Percentiles rank a stretch among this genome's conserved stretches.
Evolutionary conservation across 1,140 invertebrate species (phyloP).

Genomic region (Carposina sasakii): DNA sequence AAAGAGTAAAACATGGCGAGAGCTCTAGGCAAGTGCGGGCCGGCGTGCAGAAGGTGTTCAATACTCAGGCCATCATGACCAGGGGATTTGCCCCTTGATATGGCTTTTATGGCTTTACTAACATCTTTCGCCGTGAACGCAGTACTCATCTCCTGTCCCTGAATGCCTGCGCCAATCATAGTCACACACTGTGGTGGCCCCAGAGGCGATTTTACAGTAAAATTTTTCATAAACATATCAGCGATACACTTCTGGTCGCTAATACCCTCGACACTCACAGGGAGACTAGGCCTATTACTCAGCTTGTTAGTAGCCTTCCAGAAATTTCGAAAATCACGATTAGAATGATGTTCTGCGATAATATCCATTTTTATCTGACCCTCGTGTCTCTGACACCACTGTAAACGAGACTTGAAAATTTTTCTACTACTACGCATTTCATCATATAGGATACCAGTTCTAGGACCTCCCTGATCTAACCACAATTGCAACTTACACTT

Average conservation of each 20-base stretch:
- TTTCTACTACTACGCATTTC: neutral
- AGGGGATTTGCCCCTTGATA: neutral
- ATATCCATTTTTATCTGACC: conserved; percentile 2
- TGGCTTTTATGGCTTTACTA: neutral
- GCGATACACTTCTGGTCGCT: neutral
- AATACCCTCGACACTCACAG: conserved; percentile 1
- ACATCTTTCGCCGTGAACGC: neutral
- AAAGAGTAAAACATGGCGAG: neutral
- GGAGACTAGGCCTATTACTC: neutral
- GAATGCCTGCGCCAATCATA: neutral
- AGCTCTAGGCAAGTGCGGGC: neutral
- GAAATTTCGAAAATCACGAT: neutral
- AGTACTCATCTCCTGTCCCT: neutral
- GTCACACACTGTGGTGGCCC: neutral
- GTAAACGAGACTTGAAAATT: neutral
- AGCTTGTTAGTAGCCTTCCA: neutral
- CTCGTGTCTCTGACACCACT: neutral
- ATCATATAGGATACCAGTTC: neutral
- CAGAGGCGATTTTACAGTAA: conserved; percentile 1
- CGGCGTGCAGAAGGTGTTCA: conserved; percentile 2
- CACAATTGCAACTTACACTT: neutral
- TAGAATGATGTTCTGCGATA: neutral
- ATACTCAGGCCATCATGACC: too few relatives aligned
- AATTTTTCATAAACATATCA: neutral
- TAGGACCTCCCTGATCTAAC: neutral